Percentiles rank a stretch among this genome's conserved stretches.
These are phyloP conservation scores for Coregonus sp. DNA, from an alignment of 2,797 vertebrate genomes.

Conservation along the genomic window DNA sequence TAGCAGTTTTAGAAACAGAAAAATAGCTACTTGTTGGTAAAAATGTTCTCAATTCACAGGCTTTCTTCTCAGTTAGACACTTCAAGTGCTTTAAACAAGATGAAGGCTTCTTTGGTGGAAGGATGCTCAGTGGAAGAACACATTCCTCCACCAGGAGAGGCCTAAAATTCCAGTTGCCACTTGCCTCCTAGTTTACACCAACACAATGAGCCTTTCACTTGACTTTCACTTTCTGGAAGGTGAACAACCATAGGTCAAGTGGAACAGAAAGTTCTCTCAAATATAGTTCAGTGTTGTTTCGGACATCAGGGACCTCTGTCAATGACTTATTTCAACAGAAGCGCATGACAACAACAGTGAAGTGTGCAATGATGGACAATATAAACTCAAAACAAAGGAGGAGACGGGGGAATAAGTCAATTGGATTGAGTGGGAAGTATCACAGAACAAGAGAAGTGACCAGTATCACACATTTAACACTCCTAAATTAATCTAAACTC, in stretches of 20 bases:
- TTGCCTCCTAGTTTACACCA: neutral
- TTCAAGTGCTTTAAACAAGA: neutral
- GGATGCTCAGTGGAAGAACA: neutral
- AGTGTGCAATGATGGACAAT: neutral
- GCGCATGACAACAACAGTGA: neutral
- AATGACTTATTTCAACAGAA: too few relatives aligned
- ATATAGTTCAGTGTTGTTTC: neutral
- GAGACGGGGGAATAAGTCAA: too few relatives aligned
- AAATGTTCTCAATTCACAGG: neutral
- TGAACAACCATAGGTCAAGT: conserved; percentile 1
- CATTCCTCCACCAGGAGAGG: neutral
- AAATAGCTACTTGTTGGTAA: too few relatives aligned
- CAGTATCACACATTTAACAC: too few relatives aligned
- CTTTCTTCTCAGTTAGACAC: neutral
- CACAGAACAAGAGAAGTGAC: too few relatives aligned
- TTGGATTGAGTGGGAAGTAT: too few relatives aligned
- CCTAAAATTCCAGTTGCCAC: neutral
- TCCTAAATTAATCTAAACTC: too few relatives aligned
- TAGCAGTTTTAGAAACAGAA: too few relatives aligned
- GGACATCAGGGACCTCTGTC: too few relatives aligned
- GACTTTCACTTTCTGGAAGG: neutral
- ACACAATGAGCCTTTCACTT: conserved; percentile 3
- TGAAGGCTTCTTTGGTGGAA: neutral
- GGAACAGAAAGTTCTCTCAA: neutral
- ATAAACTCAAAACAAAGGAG: neutral